Conservation (phyloP, 2,888 invertebrate genomes). For the Apotomis betuletana region DNA sequence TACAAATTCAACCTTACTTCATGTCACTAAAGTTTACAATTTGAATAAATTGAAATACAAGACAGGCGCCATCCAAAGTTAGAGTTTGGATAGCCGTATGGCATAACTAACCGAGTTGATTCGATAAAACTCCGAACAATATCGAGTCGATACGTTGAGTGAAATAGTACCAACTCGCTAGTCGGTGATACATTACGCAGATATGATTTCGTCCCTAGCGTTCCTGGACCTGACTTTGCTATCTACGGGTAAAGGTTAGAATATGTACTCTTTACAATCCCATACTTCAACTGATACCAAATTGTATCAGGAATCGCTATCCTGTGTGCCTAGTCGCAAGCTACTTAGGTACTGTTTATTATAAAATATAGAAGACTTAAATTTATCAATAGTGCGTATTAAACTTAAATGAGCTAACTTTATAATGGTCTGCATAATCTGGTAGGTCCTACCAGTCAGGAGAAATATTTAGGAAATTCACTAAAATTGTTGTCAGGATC, state of each 20-base stretch:
- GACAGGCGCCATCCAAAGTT: neutral
- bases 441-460: too few relatives aligned
- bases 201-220: constrained; percentile 35
- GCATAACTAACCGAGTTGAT: constrained; percentile 28
- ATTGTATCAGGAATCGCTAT: too few relatives aligned
- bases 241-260: neutral
- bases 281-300: too few relatives aligned
- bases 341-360: too few relatives aligned
- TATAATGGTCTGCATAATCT: too few relatives aligned
- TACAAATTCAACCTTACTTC: constrained; percentile 8
- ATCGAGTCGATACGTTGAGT: constrained; percentile 72
- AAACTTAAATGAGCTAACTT: too few relatives aligned
- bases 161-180: constrained; percentile 59
- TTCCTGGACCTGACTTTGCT: constrained; percentile 12
- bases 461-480: too few relatives aligned
- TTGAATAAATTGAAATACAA: neutral
- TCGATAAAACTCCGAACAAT: constrained; percentile 72
- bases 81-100: constrained; percentile 12
- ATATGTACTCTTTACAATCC: neutral
- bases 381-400: too few relatives aligned
- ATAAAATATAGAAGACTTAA: too few relatives aligned
- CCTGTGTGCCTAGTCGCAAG: too few relatives aligned
- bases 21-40: neutral
- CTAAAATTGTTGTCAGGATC: too few relatives aligned
- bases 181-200: constrained; percentile 52